Base-by-base conservation (phyloP, 2,888 invertebrate genomes). In the Brachynemurus nebulosus region DNA sequence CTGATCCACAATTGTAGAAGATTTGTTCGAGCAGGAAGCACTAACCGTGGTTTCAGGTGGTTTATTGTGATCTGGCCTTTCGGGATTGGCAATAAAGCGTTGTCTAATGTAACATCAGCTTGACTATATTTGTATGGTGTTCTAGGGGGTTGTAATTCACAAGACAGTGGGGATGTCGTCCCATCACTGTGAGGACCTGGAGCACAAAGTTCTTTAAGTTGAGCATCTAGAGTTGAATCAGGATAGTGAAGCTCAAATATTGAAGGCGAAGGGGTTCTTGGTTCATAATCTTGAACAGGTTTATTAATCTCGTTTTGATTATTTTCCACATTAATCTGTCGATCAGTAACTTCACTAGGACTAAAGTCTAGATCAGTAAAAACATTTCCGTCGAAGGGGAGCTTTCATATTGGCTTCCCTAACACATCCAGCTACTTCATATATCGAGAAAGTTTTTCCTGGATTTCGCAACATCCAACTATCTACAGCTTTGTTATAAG, bases 361-460 rank as follows among this genome's bases (percentile, higher is more conserved):
- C 48, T 21, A 40, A 48, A 52, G 45, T 53, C 51, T 30, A 30
- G 45, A 12, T 48, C 49, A 4, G 45, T 50, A 33, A 53, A 54
- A 30, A 54, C 40, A 20, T 48, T 23, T 20, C 14, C 23, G 43
- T 54, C 49, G 42, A 47, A 53, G 2, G 51, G 51, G 30, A 19
- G 50, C 44, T 40, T 46, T 49, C 19, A 41, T 33, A 44, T 43
- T 38, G 23, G 51, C 52, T 40, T 40, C 14, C 27, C 50, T 46
- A 14, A 54, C 48, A 34, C 47, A 48, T 11, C 23, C 56, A 4
- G 54, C 57, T 40, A 61, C 47, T 35, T 64, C 56, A 50, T 64
- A 63, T 40, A 65, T 64, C 2, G 59, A 57, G 8, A 62, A 52
- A 18, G 58, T 51, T 49, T 56, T 57, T 4, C 64, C 64, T 7